Evolutionary conservation across 1,140 invertebrate species (phyloP).

Genomic region (Sinonovacula constricta): DNA sequence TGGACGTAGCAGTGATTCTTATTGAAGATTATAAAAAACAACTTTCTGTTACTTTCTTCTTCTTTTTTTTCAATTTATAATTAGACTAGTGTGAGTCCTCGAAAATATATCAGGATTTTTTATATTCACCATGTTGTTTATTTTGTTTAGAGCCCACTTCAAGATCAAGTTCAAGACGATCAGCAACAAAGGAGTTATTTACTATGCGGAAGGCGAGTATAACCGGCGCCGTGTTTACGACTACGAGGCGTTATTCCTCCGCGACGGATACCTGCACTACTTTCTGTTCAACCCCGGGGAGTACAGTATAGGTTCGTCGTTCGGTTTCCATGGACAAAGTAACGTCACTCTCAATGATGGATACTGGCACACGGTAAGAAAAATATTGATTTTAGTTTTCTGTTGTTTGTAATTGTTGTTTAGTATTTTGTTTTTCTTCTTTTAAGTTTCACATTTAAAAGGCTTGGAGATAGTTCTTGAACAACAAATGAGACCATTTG

Average conservation of each 20-base stretch:
- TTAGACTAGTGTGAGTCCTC: no score
- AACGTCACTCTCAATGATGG: constrained; percentile 33
- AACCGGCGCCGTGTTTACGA: constrained; percentile 25
- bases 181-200: constrained; percentile 24
- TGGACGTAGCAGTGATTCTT: no score
- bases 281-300: constrained; percentile 44
- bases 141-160: constrained; percentile 39
- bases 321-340: constrained; percentile 45
- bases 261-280: constrained; percentile 45
- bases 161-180: constrained; percentile 36
- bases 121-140: no score
- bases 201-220: constrained; percentile 42
- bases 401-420: not conserved
- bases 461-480: not conserved
- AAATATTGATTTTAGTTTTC: not conserved
- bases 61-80: no score
- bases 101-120: no score
- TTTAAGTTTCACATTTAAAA: not conserved
- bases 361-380: constrained; percentile 40
- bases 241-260: constrained; percentile 42
- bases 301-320: constrained; percentile 28
- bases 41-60: no score
- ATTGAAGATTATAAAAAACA: no score
- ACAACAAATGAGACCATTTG: not conserved
- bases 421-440: not conserved